phyloP scores from a whole-genome alignment of 2,888 invertebrate species.

The Syritta pipiens region DNA sequence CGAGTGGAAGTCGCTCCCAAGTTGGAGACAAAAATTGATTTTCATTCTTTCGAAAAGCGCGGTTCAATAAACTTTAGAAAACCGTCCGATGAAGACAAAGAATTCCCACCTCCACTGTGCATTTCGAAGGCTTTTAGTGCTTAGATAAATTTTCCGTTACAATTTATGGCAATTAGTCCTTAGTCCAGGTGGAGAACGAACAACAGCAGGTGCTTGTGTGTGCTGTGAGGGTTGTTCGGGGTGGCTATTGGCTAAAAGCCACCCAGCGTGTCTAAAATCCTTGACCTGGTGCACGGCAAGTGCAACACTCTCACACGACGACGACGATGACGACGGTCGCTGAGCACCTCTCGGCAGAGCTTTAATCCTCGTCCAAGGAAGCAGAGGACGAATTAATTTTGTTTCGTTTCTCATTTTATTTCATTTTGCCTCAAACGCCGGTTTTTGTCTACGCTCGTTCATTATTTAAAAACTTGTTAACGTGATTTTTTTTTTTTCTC shows the following conservation, averaged over 20 bases:
- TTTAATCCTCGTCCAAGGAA: too few relatives aligned
- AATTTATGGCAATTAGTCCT: conserved; percentile 54
- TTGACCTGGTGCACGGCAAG: conserved; percentile 48
- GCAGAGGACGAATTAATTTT: too few relatives aligned
- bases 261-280: conserved; percentile 31
- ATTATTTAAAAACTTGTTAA: conserved; percentile 62
- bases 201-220: not conserved
- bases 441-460: conserved; percentile 48
- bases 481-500: not conserved
- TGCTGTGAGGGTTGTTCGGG: not conserved
- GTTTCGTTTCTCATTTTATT: too few relatives aligned
- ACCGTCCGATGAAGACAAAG: too few relatives aligned
- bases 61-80: conserved; percentile 51
- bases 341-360: too few relatives aligned
- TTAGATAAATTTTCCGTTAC: conserved; percentile 41
- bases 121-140: conserved; percentile 26
- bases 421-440: conserved; percentile 26
- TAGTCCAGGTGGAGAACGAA: not conserved
- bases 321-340: too few relatives aligned
- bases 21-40: conserved; percentile 8
- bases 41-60: not conserved
- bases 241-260: conserved; percentile 7
- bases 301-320: conserved; percentile 36
- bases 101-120: too few relatives aligned
- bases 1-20: not conserved